Evolutionary conservation across 2,888 invertebrate species (phyloP), one percentile per base, ranked within the genome.

Genomic region (Dynastes hyllus): DNA sequence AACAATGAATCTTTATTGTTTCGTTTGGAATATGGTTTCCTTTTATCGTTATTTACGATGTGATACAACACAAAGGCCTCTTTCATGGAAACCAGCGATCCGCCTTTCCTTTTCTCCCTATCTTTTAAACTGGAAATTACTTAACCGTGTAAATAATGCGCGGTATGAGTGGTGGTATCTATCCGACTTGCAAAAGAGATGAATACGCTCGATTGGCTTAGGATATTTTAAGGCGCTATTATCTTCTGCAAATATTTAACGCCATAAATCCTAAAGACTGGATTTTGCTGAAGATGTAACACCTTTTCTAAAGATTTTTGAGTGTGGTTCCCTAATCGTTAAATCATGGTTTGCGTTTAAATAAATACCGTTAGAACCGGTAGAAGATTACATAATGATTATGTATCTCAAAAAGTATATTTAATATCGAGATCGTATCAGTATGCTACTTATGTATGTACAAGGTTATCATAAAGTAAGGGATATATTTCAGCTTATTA

Each of bases 1-100:
- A 79, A 79, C 79, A 79, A 79, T 79, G 79, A 79, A 79, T 79
- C 75, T 79, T 79, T 79, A 79, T 75, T 79, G 79, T 79, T 79
- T 55, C 66, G 76, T 79, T 79, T 78, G 51, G 65, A 78, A 78
- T 78, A 78, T 78, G 71, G 61, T 71, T 78, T 63, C 71, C 71
- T 78, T 78, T 78, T 78, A 78, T 78, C 78, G 71, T 78, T 78
- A 65, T 76, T 76, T 76, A 76, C 76, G 76, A 67, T 45, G 66
- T 75, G 73, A 75, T 75, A 75, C 73, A 75, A 75, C 45, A 75
- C 73, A 75, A 75, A 75, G 45, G 27, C 73, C 73, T 75, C 73
- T 75, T 75, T 75, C 61, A 75, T 75, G 61, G 50, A 61, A 50
- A 75, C 61, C 55, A 58, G 71, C 71, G 58, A 45, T 75, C 58